A percentile compares a stretch with the other conserved stretches of the same genome.
Conservation (phyloP, 2,113 vertebrate species). For the Corapipo altera region DNA sequence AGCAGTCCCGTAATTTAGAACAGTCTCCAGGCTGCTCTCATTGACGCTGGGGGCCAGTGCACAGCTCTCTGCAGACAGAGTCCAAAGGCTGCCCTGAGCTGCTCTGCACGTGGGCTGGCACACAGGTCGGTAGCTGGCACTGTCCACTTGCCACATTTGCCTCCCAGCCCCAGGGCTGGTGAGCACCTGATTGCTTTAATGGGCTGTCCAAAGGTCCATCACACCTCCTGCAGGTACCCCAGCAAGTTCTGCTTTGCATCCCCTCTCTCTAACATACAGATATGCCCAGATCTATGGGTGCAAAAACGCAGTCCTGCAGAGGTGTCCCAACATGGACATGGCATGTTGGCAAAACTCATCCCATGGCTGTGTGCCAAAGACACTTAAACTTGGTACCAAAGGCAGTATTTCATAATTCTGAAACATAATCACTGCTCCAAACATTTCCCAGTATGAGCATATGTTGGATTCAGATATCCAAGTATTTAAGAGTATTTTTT, state of each 20-base stretch:
- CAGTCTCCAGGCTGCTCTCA: constrained; percentile 40
- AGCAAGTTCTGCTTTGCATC: background rate
- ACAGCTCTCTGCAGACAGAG: background rate
- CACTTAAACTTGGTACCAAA: background rate
- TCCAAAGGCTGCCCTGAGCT: background rate
- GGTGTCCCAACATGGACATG: too few relatives aligned
- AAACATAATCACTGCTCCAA: background rate
- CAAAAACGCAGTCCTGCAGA: background rate
- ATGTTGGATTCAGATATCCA: background rate
- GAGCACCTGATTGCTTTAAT: background rate
- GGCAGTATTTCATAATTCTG: background rate
- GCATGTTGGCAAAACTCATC: background rate
- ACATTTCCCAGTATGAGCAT: background rate
- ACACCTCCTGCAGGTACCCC: background rate
- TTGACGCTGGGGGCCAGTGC: background rate
- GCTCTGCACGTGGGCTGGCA: background rate
- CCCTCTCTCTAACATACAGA: accelerated
- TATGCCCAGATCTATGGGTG: accelerated
- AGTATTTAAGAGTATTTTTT: background rate
- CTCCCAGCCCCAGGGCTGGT: background rate
- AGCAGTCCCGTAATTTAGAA: background rate
- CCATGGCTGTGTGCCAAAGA: background rate
- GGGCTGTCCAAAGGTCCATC: background rate
- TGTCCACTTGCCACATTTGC: accelerated
- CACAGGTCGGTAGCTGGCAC: background rate